Percentiles rank a stretch among this genome's conserved stretches.
These are phyloP conservation scores for Diogma glabrata DNA, from an alignment of 2,888 invertebrate species.

Conservation along the genomic window DNA sequence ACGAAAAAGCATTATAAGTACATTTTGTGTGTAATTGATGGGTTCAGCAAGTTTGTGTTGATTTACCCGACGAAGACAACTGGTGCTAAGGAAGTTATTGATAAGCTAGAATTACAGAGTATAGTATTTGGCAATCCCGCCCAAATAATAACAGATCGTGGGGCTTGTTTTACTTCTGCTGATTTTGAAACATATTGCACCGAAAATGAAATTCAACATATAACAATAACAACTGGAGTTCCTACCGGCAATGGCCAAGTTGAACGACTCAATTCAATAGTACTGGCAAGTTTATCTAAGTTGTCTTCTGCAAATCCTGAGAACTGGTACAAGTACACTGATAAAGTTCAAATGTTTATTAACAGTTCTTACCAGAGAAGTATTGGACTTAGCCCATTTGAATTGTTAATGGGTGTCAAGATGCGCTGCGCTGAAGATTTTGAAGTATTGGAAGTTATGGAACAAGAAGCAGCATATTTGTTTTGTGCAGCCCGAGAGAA, in stretches of 20 bases:
- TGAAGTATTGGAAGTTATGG: no score
- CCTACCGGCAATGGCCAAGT: constrained; percentile 30
- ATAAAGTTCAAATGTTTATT: constrained; percentile 20
- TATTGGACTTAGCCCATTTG: constrained; percentile 12
- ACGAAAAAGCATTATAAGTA: constrained; percentile 22
- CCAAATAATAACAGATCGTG: constrained; percentile 26
- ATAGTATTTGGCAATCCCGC: constrained; percentile 27
- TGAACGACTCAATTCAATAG: constrained; percentile 25
- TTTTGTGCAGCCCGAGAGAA: no score
- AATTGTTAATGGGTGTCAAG: constrained; percentile 10
- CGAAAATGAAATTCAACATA: constrained; percentile 25
- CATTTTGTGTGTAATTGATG: constrained; percentile 13
- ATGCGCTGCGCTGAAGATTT: constrained; percentile 8
- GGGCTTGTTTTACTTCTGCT: constrained; percentile 27
- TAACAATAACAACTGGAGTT: constrained; percentile 21
- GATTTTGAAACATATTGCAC: constrained; percentile 27
- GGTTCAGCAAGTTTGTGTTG: background rate
- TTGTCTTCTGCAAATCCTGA: constrained; percentile 23
- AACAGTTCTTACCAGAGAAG: constrained; percentile 18
- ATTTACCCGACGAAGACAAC: constrained; percentile 17
- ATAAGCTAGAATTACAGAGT: constrained; percentile 23
- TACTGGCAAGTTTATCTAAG: constrained; percentile 27
- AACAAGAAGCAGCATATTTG: no score
- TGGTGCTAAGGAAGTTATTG: constrained; percentile 22
- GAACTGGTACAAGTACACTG: constrained; percentile 23